Evolutionary conservation across 2,113 vertebrate species (phyloP), one percentile per base, ranked within the genome.

Genomic region (Forbesichthys papilliferus): DNA sequence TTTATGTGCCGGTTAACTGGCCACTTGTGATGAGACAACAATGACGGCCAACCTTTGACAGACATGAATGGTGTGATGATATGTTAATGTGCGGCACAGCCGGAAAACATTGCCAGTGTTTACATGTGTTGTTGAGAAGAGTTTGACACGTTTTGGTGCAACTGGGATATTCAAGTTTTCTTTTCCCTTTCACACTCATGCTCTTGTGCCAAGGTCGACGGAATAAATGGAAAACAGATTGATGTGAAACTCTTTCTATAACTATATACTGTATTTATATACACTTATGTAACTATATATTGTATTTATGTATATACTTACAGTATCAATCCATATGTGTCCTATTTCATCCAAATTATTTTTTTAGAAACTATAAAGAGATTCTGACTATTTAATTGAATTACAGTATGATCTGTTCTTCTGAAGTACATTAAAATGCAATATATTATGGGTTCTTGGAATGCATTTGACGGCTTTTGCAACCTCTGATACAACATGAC

Each of bases 181-280:
- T 55, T 59, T 10, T 6, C 1, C 20, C 20, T 0, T 74, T 27
- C 27, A 27, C 54, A 69, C 64, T 68, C 52, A 54, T 67, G 52
- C 64, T 62, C 3, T 3, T 33, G 12, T 0, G 51, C 60, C 73
- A 42, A 66, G 34, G 54, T 74, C 74, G 69, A 84, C 34, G 16
- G 42, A 57, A 61, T 42, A 73, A 85, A 87, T 70, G 75, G 51
- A 69, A 86, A 85, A 66, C 81, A 80, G 67, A 85, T 54, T 66
- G 61, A 77, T 77, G 48, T 68, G 69, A 71, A 57, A 71, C 66
- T 59, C 2, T 67, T 47, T 53, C 27, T 57, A 2, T 18, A 51
- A 36, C 27, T 54, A 3, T 73, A 42, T 58, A 64, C 27, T 68
- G 74, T 59, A 14, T 49, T 18, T 73, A 48, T 60, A 52, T 42